Evolutionary conservation across 2,888 invertebrate species (phyloP), one percentile per base, ranked within the genome.

Genomic region (Allolobophora icterica): DNA sequence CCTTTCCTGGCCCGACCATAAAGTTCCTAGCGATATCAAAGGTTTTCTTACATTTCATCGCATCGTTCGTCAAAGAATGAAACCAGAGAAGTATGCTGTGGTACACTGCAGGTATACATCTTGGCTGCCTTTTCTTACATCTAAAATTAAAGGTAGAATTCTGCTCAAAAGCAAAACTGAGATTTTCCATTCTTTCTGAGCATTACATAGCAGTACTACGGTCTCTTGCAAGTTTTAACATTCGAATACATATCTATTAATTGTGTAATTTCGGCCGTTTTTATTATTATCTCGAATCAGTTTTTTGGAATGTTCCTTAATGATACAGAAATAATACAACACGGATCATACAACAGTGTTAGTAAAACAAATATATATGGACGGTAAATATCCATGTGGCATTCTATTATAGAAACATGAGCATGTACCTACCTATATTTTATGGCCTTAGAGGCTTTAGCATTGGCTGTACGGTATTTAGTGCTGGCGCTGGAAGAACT

Each of bases 401-500:
- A 38, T 38, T 38, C 38, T 38, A 8, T 38, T 3, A 8, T 38
- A 38, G 38, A 38, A 3, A 3, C 38, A 38, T 38, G 38, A 38
- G 4, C 38, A 38, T 38, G 4, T 38, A 38, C 38, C 38, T 38
- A 8, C 38, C 8, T 38, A 38, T 5, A 38, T 38, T 38, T 38
- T n/a, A n/a, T n/a, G n/a, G n/a, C n/a, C n/a, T n/a, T n/a, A n/a
- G n/a, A n/a, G n/a, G n/a, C n/a, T n/a, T 71, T n/a, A 71, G 30
- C 4, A 24, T 4, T 71, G n/a, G 6, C 17, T 71, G 13, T n/a
- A 11, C 6, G 21, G 24, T 52, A 24, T 30, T 40, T 38, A 91
- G 91, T 40, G 90, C 90, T 58, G 91, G 91, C 11, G 90, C 52
- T 34, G 91, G 90, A 52, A 84, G 91, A 38, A 91, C 90, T 24